These are phyloP conservation scores for Drosophila chauvacae DNA, from an alignment of 1,140 invertebrate species.

Conservation along the genomic window DNA sequence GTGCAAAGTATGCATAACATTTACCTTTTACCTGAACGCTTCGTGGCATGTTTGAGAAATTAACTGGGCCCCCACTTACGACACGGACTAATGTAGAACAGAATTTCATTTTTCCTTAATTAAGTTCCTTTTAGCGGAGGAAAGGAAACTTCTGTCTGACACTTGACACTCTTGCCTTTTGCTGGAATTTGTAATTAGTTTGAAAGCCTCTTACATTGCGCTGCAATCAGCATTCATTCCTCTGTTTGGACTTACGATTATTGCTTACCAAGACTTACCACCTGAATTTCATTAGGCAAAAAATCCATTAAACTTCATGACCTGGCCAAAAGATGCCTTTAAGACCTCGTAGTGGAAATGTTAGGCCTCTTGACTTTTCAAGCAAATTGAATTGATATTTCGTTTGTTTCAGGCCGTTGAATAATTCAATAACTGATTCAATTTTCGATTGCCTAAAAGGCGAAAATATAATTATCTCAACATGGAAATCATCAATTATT, in stretches of 20 bases:
- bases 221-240: conserved; percentile 18
- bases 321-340: conserved; percentile 1
- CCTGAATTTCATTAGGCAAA: conserved; percentile 40
- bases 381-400: conserved; percentile 31
- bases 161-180: conserved; percentile 15
- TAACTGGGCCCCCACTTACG: conserved; percentile 37
- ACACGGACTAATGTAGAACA: conserved; percentile 33
- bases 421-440: conserved; percentile 37
- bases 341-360: conserved; percentile 1
- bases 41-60: conserved; percentile 45
- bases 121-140: conserved; percentile 25
- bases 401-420: conserved; percentile 1
- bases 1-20: conserved; percentile 49
- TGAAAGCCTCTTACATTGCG: conserved; percentile 15
- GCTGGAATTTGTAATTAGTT: conserved; percentile 30
- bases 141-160: conserved; percentile 11
- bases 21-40: conserved; percentile 17
- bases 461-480: conserved; percentile 50
- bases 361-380: not conserved
- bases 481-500: conserved; percentile 45
- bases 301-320: conserved; percentile 38
- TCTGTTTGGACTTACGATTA: conserved; percentile 18
- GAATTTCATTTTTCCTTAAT: conserved; percentile 29
- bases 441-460: conserved; percentile 17
- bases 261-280: conserved; percentile 5